phyloP scores from a whole-genome alignment of 30 jellyfish, hydroid and myxozoan species.

The Hydractinia echinata region DNA sequence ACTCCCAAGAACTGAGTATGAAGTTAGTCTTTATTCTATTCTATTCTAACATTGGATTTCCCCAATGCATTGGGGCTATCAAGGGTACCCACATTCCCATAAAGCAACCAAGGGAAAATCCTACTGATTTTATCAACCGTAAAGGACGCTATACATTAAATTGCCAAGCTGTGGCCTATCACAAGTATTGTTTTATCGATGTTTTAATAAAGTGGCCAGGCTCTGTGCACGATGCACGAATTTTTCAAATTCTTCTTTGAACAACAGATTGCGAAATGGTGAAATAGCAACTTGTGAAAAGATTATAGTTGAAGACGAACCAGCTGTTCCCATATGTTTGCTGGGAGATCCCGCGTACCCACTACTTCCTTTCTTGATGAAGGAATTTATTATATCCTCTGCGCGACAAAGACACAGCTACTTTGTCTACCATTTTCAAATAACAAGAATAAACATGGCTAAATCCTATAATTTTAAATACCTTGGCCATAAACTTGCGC shows the following conservation, averaged over 20 bases:
- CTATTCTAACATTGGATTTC: neutral
- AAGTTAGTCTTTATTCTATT: neutral
- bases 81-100: no score
- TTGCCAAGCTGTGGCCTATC: conserved; percentile 1
- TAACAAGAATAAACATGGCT: no score
- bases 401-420: no score
- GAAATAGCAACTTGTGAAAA: neutral
- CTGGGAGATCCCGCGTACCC: no score
- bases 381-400: no score
- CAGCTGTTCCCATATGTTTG: no score
- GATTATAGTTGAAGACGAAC: conserved; percentile 1
- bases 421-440: no score
- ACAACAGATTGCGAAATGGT: neutral
- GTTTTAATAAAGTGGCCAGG: neutral
- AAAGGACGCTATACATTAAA: conserved; percentile 10
- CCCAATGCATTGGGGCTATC: conserved; percentile 26
- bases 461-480: no score
- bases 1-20: neutral
- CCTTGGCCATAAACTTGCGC: no score
- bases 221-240: neutral
- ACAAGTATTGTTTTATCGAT: neutral
- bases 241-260: neutral
- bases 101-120: no score
- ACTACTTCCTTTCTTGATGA: no score
- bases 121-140: neutral